These are phyloP conservation scores for Dendrolimus pini DNA, from an alignment of 2,888 invertebrate species.

Conservation along the genomic window DNA sequence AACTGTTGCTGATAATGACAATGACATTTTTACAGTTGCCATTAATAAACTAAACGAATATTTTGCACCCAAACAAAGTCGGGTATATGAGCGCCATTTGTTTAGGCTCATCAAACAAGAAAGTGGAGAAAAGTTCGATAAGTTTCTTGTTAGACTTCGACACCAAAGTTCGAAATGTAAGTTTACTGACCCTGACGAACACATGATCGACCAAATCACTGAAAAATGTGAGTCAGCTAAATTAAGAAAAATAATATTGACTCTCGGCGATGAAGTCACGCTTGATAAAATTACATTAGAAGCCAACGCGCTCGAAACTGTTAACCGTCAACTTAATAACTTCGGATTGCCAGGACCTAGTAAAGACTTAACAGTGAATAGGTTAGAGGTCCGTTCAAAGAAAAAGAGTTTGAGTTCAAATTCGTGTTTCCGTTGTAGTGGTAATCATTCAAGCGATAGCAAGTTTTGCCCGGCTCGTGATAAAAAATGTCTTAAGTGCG, in stretches of 20 bases:
- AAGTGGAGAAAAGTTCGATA: conserved; percentile 12
- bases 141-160: conserved; percentile 12
- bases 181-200: conserved; percentile 10
- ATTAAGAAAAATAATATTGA: conserved; percentile 9
- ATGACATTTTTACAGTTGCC: conserved; percentile 8
- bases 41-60: conserved; percentile 9
- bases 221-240: conserved; percentile 1
- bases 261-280: no score
- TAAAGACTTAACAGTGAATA: no score
- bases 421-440: no score
- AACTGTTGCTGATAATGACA: conserved; percentile 3
- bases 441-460: no score
- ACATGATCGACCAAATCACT: conserved; percentile 13
- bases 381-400: no score
- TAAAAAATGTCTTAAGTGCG: no score
- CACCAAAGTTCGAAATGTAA: conserved; percentile 15
- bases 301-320: not conserved
- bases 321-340: no score
- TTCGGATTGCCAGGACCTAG: no score
- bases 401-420: no score
- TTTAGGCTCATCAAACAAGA: conserved; percentile 14
- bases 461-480: no score
- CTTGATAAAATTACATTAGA: no score
- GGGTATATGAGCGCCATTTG: conserved; percentile 12
- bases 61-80: conserved; percentile 13